These are phyloP conservation scores for Eurypyga helias DNA, from an alignment of 2,113 vertebrate species.

Conservation along the genomic window DNA sequence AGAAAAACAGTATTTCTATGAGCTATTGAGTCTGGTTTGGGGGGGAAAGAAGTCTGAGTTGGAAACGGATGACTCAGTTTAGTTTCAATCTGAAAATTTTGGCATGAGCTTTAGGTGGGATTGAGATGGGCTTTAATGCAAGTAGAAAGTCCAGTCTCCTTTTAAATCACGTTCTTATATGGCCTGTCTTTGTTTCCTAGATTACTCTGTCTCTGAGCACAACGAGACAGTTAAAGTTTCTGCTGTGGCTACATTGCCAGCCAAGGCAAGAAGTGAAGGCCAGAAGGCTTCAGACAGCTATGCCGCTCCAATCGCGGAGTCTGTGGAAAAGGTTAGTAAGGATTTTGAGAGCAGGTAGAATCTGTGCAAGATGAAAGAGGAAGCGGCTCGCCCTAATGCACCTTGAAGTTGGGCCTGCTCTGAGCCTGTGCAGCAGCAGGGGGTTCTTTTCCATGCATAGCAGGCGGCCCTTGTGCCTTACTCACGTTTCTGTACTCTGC, in stretches of 20 bases:
- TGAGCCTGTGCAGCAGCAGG: not conserved
- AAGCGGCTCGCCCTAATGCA: not conserved
- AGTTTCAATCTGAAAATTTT: not conserved
- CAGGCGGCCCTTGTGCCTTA: not conserved
- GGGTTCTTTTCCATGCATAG: not conserved
- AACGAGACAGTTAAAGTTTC: conserved; percentile 6
- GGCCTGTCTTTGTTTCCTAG: conserved; percentile 36
- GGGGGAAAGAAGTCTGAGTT: not conserved
- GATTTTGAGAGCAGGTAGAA: not conserved
- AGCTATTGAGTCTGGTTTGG: not conserved
- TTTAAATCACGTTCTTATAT: not conserved
- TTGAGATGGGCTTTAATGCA: not conserved
- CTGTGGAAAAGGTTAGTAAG: conserved; percentile 69
- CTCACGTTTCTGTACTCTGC: not conserved
- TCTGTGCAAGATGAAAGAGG: not conserved
- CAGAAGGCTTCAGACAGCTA: conserved; percentile 1
- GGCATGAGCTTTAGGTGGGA: not conserved
- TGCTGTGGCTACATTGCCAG: conserved; percentile 38
- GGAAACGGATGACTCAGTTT: not conserved
- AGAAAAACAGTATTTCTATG: not conserved
- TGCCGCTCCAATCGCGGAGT: not conserved
- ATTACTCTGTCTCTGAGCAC: not conserved
- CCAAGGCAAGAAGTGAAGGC: not conserved
- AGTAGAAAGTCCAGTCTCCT: not conserved
- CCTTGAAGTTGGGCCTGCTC: not conserved